Evolutionary conservation across 2,888 invertebrate genomes (phyloP).

Genomic region (Dorcus parallelipipedus): DNA sequence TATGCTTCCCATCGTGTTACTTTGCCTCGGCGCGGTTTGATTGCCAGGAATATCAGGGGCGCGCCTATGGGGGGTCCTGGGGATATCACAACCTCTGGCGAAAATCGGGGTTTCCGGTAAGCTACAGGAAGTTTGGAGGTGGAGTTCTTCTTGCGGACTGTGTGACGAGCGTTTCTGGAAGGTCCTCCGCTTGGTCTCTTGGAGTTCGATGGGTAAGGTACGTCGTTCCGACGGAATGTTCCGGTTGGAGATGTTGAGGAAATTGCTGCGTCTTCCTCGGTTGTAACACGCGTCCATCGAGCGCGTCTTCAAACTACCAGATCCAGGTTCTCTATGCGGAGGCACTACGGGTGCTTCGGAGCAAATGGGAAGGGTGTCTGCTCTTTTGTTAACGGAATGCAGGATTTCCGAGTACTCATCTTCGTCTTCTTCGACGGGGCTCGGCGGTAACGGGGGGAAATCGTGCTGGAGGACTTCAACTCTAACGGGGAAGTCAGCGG

Average conservation of each 20-base stretch:
- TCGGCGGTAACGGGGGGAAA: conserved; percentile 78
- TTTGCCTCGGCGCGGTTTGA: conserved; percentile 61
- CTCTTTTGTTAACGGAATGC: conserved; percentile 53
- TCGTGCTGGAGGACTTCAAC: conserved; percentile 68
- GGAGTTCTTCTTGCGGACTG: conserved; percentile 58
- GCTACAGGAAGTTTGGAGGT: conserved; percentile 79
- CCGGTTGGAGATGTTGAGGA: conserved; percentile 54
- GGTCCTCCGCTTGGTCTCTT: conserved; percentile 47
- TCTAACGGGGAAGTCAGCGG: conserved; percentile 59
- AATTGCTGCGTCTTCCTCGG: conserved; percentile 37
- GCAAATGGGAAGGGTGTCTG: conserved; percentile 55
- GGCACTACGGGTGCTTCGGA: conserved; percentile 68
- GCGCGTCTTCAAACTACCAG: conserved; percentile 74
- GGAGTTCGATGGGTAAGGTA: conserved; percentile 68
- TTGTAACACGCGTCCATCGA: conserved; percentile 82
- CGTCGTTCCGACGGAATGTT: conserved; percentile 65
- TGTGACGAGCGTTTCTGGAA: conserved; percentile 51
- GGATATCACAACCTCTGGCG: conserved; percentile 79
- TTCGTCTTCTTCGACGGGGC: conserved; percentile 76
- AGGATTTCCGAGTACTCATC: conserved; percentile 71
- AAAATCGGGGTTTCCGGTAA: conserved; percentile 88
- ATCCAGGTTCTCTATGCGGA: conserved; percentile 62
- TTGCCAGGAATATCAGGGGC: conserved; percentile 58
- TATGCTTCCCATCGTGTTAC: conserved; percentile 59
- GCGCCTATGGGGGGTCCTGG: conserved; percentile 73